These are phyloP conservation scores for Nebria brevicollis DNA, from an alignment of 2,888 invertebrate genomes.

Conservation along the genomic window DNA sequence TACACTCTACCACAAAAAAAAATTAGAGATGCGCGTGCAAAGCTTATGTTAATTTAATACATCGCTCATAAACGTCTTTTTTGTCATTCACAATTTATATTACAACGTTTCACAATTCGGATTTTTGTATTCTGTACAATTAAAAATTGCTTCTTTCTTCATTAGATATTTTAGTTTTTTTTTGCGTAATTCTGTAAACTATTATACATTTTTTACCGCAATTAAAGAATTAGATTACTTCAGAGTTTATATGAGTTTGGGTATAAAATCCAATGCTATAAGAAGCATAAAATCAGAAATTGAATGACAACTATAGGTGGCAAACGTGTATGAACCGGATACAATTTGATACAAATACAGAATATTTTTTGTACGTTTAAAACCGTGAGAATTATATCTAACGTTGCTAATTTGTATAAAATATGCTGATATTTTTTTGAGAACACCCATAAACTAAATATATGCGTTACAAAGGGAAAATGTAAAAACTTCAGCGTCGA, in stretches of 20 bases:
- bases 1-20: background rate
- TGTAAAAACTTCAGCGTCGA: background rate
- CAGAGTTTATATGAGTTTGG: no score
- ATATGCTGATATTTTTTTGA: background rate
- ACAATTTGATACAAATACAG: background rate
- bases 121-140: no score
- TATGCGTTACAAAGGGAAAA: background rate
- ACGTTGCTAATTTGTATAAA: background rate
- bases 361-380: background rate
- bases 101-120: background rate
- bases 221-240: no score
- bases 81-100: background rate
- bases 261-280: no score
- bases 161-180: no score
- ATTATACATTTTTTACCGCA: no score
- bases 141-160: no score
- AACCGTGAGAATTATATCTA: background rate
- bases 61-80: background rate
- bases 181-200: no score
- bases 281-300: background rate
- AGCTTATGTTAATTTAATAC: background rate
- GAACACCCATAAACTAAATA: background rate
- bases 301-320: background rate
- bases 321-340: background rate
- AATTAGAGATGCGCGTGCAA: background rate